Evolutionary conservation across 2,888 invertebrate genomes (phyloP).

Genomic region (Scaptomyza reducta): DNA sequence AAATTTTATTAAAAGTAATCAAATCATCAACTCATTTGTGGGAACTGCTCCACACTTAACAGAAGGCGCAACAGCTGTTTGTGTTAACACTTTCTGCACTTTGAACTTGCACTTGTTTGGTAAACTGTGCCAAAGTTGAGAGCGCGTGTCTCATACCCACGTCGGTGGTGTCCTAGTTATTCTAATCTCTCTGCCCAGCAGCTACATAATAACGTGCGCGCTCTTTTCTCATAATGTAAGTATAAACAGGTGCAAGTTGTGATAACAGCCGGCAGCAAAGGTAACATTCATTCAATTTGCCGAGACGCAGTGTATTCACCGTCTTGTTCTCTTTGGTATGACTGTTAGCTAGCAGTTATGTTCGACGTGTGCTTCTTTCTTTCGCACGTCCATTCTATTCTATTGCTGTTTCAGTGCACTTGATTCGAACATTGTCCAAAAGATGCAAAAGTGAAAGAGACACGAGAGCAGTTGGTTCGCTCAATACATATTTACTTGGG

Average conservation of each 20-base stretch:
- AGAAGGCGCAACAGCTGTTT: conserved; percentile 48
- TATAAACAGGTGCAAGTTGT: conserved; percentile 17
- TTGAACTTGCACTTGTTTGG: conserved; percentile 64
- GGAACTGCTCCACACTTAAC: conserved; percentile 31
- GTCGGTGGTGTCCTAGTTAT: conserved; percentile 26
- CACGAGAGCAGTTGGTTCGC: conserved; percentile 22
- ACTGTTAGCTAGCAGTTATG: conserved; percentile 32
- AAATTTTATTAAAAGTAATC: background rate
- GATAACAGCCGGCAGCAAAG: conserved; percentile 36
- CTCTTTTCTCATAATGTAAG: conserved; percentile 32
- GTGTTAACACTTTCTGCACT: conserved; percentile 50
- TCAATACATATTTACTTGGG: conserved; percentile 3
- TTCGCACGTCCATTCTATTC: conserved; percentile 2
- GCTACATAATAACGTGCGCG: conserved; percentile 35
- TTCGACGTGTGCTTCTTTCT: conserved; percentile 6
- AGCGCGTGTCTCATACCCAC: conserved; percentile 54
- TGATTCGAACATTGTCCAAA: conserved; percentile 8
- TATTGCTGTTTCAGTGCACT: conserved; percentile 8
- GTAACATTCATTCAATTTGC: conserved; percentile 10
- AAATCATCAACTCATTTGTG: background rate
- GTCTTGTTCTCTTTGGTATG: conserved; percentile 15
- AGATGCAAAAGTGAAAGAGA: conserved; percentile 10
- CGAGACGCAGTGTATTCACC: background rate
- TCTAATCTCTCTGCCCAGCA: conserved; percentile 32
- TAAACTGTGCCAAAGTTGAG: conserved; percentile 49